Percentiles rank a stretch among this genome's conserved stretches.
phyloP scores from a whole-genome alignment of 2,797 vertebrate species.

The Parauchenoglanis ngamensis region DNA sequence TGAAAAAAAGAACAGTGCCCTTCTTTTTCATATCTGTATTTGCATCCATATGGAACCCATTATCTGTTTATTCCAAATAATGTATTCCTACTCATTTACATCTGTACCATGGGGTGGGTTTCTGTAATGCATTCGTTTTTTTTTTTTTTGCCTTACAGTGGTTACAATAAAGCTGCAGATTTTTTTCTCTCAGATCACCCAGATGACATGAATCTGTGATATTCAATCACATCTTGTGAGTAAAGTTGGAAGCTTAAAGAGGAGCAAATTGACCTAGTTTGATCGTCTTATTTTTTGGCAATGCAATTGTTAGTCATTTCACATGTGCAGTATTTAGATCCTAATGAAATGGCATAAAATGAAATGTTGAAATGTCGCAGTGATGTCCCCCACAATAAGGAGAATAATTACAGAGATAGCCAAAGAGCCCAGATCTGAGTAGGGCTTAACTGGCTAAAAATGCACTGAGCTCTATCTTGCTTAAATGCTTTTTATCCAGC shows the following conservation, averaged over 20 bases:
- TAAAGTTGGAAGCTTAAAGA: not conserved
- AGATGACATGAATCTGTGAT: not conserved
- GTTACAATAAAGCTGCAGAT: not conserved
- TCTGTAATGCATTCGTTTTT: not conserved
- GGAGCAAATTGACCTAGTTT: not conserved
- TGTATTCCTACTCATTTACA: not conserved
- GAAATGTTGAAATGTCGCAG: conserved; percentile 16
- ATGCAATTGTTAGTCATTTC: conserved; percentile 3
- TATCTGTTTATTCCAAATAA: not conserved
- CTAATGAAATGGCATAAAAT: conserved; percentile 19
- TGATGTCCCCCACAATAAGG: conserved; percentile 1
- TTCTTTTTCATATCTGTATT: not conserved
- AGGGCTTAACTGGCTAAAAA: conserved; percentile 9
- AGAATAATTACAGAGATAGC: conserved; percentile 11
- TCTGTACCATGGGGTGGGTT: not conserved
- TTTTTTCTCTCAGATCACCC: not conserved
- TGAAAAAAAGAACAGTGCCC: not conserved
- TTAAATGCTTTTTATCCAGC: conserved; percentile 24
- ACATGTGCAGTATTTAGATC: conserved; percentile 34
- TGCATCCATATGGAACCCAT: not conserved
- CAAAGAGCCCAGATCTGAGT: not conserved
- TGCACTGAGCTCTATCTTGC: conserved; percentile 6
- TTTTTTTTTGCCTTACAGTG: not conserved
- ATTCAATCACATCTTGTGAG: not conserved
- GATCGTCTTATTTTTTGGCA: not conserved